Conservation (phyloP, 37 sponge, comb jelly and placozoan species). For the Axinella damicornis region DNA sequence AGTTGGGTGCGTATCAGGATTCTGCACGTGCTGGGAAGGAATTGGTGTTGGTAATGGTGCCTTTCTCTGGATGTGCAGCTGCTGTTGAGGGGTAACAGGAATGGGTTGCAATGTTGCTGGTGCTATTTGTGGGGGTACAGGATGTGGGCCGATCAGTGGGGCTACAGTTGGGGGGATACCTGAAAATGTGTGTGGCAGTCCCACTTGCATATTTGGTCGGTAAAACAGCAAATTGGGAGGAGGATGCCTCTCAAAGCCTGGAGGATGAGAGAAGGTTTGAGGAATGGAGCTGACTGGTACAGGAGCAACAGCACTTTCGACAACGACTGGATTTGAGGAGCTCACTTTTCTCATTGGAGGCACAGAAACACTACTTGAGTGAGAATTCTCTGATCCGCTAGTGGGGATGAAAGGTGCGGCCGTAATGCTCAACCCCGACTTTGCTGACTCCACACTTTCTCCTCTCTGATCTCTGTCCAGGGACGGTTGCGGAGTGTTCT, state of each 20-base stretch:
- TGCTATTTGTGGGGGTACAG: not conserved
- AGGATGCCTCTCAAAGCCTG: not conserved
- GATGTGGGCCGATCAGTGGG: not conserved
- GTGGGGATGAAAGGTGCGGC: slow-evolving; percentile 45
- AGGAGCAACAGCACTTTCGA: too few relatives aligned
- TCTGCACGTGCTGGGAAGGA: too few relatives aligned
- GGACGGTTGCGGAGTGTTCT: not conserved
- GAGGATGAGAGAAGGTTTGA: too few relatives aligned
- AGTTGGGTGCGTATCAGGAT: too few relatives aligned
- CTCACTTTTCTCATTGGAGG: too few relatives aligned
- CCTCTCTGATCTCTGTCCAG: not conserved
- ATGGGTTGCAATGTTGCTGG: not conserved
- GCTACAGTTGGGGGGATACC: not conserved
- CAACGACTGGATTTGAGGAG: too few relatives aligned
- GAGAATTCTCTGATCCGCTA: too few relatives aligned
- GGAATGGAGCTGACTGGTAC: too few relatives aligned
- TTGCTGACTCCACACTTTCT: not conserved
- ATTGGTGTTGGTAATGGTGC: too few relatives aligned
- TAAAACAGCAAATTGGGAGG: not conserved
- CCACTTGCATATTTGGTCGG: not conserved
- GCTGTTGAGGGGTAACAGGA: too few relatives aligned
- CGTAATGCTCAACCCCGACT: slow-evolving; percentile 29
- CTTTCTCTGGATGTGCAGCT: too few relatives aligned
- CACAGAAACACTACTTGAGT: too few relatives aligned
- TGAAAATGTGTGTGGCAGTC: not conserved